Base-by-base conservation (phyloP, 1,140 invertebrate genomes). In the Pararge aegeria region DNA sequence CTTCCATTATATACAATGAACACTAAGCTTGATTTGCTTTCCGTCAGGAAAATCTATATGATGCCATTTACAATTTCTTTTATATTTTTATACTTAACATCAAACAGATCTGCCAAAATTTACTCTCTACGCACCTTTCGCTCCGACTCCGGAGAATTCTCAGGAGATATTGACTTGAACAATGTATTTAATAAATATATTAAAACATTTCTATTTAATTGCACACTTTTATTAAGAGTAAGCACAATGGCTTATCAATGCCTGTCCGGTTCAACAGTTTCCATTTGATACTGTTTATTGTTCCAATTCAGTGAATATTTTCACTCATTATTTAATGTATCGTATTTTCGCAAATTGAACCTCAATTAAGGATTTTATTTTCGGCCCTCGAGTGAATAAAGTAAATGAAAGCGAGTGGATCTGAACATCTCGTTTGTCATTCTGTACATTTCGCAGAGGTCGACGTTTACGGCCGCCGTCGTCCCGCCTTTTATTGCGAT, bases 341-440 rank as follows among this genome's bases (percentile, higher is more conserved):
- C 44, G 18, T n/a, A 12, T 46, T 20, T 46, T 55, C 3, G 24
- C 29, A 55, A 46, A 55, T 30, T 44, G 38, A 7, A 21, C 24
- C 13, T 42, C 40, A 46, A 55, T 46, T 55, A 46, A 30, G 40
- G 40, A 20, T 34, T 46, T 48, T 42, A 55, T 34, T 55, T 55
- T 27, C 40, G 40, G 42, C 13, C 18, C 40, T 27, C 21, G 20
- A 24, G 7, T 46, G 12, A 55, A 55, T 44, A 19, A 55, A 55
- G 55, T 49, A 49, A 59, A 55, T 48, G 21, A 50, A 54, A 27
- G 59, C 42, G 18, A 44, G 20, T 27, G 42, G 42, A 19, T 55
- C 21, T 49, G 15, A 49, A 29, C 51, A 49, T 18, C 19, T 61
- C 44, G 46, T 61, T 55, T 55, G 42, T 55, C 52, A 53, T 54